Percentiles rank a stretch among this genome's conserved stretches.
Evolutionary conservation across 1,140 invertebrate genomes (phyloP).

Genomic region (Phenacoccus solenopsis): DNA sequence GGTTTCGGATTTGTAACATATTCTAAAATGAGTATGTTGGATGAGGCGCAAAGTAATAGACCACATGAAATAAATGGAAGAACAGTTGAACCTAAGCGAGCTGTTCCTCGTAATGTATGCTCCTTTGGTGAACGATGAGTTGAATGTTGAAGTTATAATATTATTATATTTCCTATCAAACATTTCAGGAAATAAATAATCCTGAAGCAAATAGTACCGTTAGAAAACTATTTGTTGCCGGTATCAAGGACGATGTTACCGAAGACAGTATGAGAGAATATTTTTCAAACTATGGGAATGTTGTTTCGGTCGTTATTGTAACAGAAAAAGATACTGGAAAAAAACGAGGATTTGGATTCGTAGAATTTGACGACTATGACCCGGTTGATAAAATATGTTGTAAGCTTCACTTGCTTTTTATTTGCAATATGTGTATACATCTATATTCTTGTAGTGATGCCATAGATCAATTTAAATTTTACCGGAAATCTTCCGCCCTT

Average conservation of each 20-base stretch:
- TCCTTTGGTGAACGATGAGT: constrained; percentile 21
- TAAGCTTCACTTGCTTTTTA: no score
- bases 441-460: neutral
- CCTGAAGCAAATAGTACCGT: constrained; percentile 49
- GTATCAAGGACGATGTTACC: constrained; percentile 40
- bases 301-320: constrained; percentile 41
- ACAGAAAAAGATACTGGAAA: constrained; percentile 42
- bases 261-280: constrained; percentile 39
- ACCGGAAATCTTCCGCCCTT: no score
- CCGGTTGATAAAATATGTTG: constrained; percentile 47
- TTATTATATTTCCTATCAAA: neutral
- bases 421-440: constrained; percentile 22
- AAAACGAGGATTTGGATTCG: constrained; percentile 46
- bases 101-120: constrained; percentile 50
- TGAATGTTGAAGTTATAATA: constrained; percentile 21
- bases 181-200: constrained; percentile 38
- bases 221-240: constrained; percentile 51
- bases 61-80: constrained; percentile 53
- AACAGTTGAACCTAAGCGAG: constrained; percentile 53
- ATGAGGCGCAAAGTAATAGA: constrained; percentile 44
- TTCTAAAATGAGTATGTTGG: constrained; percentile 41
- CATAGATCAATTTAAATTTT: no score
- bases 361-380: constrained; percentile 51
- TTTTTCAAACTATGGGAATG: constrained; percentile 41
- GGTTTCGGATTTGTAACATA: constrained; percentile 57